Evolutionary conservation across 2,888 invertebrate species (phyloP), one percentile per base, ranked within the genome.

Genomic region (Ennomos fuscantarius): DNA sequence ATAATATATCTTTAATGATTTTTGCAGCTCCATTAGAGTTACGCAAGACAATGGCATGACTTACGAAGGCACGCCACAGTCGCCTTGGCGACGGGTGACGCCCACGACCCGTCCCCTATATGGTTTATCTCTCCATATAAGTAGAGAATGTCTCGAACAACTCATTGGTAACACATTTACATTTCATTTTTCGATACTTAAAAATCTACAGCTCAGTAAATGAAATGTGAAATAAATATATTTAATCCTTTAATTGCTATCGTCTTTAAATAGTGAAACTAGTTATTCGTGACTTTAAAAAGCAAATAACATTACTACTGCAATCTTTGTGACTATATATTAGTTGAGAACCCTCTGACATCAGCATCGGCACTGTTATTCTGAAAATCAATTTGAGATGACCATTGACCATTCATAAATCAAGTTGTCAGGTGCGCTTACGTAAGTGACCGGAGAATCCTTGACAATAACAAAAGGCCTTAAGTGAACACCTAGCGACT

Each of bases 51-150:
- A 85, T 82, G 70, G 79, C 69, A 70, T 78, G 82, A 83, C 67
- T 79, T 83, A 84, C 78, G 69, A 74, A 66, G 71, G 47, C 49
- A 43, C 74, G 76, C 77, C 81, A 69, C 70, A 55, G 59, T 74
- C 64, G 78, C 74, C 76, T 75, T 72, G 82, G 70, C 79, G 79
- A 77, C 86, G 79, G 82, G 72, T 78, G 72, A 81, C 89, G 84
- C 90, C 89, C 83, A 90, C 91, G 72, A 61, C 62, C 74, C 70
- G 65, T 72, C 74, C 82, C 77, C 67, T 82, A 84, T 84, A 79
- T 71, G 82, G 82, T 72, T 79, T 84, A 88, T 87, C 86, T 79
- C 69, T 65, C 88, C 88, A 69, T 89, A 86, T 89, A 88, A 78
- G 87, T 66, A 78, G 84, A 72, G 87, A 87, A 84, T 76, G 87